Base-by-base conservation (phyloP, 2,888 invertebrate species). In the Drosophila leonis region DNA sequence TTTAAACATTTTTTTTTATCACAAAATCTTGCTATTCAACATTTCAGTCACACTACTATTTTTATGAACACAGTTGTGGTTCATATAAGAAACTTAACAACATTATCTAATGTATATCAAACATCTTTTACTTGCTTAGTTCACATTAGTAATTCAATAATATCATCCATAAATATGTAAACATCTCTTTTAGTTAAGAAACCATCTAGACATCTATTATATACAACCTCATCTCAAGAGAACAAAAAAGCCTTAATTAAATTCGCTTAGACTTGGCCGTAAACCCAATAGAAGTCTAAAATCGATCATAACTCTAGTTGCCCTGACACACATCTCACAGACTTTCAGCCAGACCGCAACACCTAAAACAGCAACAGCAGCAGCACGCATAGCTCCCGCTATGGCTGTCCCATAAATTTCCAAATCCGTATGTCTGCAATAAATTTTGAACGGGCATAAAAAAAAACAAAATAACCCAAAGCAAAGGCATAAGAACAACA, bases 371-470 rank as follows among this genome's bases (percentile, higher is more conserved):
- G n/a, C n/a, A 18, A 10, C 31, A 37, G 8, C 18, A 31, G 4
- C 41, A 20, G 24, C 33, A 57, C 44, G 29, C n/a, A 44, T 10
- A 35, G 56, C 41, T 44, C 44, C 61, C 37, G 60, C 54, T 49
- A 70, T 60, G 69, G 27, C 65, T 60, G 75, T 67, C 65, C 61
- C 78, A 82, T 88, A 86, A 83, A 88, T 88, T 82, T 46, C 4
- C 59, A 76, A 76, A 88, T 78, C 74, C 76, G 69, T 82, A 80
- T 78, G 88, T 73, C 86, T 86, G 86, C 86, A 86, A 88, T 88
- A 88, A 88, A 88, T 87, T 88, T 69, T 72, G 62, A 61, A 75
- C 74, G 49, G 65, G 72, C 82, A 84, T 88, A 74, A 72, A 82
- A 83, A 80, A 51, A 6, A 46, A 51, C 31, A 24, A 52, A 52